Base-by-base conservation (phyloP, 2,113 vertebrate genomes). In the Oriolus oriolus region DNA sequence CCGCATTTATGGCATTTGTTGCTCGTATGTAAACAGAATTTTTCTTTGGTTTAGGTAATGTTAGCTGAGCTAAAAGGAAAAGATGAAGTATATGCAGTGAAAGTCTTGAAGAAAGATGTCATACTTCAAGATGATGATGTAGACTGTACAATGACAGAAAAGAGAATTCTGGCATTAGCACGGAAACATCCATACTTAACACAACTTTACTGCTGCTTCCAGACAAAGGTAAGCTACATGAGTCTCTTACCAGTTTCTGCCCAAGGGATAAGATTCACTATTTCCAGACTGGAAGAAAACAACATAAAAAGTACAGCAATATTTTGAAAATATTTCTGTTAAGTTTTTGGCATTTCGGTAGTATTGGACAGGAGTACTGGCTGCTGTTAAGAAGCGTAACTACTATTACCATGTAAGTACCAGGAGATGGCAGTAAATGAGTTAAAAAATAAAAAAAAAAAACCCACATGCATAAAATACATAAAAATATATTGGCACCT, bases 151-250 rank as follows among this genome's bases (percentile, higher is more conserved):
- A 99, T 99, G 99, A 99, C 99, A 9, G 99, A 99, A 96, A 99
- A 99, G 93, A 98, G 99, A 89, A 99, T 99, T 97, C 98, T 99
- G 93, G 99, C 99, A 33, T 97, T 99, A 73, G 99, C 99, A 44
- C 98, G 99, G 94, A 99, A 98, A 95, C 99, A 99, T 96, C 99
- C 99, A 3, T 99, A 99, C 96, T 98, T 99, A 96, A 99, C 99
- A 84, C 99, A 99, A 97, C 99, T 99, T 41, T 99, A 99, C 96
- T 99, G 99, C 99, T 99, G 99, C 98, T 99, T 99, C 98, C 99
- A 99, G 98, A 99, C 99, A 24, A 99, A 99, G 98, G 99, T 99
- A 98, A 86, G 95, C 64, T 47, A 9, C 1, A 0, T 31, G 42
- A 86, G 41, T 44, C 17, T 91, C 90, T 31, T 44, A 31, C 44